These are phyloP conservation scores for Halyomorpha halys DNA, from an alignment of 1,140 invertebrate genomes.

Conservation along the genomic window DNA sequence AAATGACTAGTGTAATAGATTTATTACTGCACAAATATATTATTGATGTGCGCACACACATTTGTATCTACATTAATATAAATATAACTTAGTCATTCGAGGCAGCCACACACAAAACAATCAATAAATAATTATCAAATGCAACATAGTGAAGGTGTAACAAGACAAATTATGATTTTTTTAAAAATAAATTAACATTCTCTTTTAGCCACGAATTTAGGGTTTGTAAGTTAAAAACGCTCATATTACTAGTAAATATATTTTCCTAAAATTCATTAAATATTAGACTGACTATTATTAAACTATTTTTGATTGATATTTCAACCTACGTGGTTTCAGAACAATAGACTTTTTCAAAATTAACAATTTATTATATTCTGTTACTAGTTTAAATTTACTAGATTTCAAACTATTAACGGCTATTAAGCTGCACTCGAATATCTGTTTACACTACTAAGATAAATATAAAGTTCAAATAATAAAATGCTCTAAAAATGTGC, in stretches of 20 bases:
- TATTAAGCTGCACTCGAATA: slow-evolving; percentile 10
- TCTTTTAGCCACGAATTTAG: neutral
- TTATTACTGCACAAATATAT: neutral
- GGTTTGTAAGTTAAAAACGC: neutral
- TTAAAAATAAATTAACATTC: neutral
- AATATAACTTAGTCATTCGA: neutral
- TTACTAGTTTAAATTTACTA: neutral
- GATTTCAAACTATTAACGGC: neutral
- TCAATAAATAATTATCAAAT: neutral
- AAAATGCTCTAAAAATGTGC: neutral
- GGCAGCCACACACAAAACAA: neutral
- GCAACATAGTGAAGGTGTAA: neutral
- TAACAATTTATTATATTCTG: neutral
- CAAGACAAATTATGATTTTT: neutral
- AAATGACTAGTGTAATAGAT: slow-evolving; percentile 5
- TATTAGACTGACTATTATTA: neutral
- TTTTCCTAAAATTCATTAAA: neutral
- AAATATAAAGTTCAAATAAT: neutral
- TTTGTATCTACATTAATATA: neutral
- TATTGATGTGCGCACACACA: no score
- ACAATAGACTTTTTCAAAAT: no score
- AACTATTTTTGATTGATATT: neutral
- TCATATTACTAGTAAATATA: neutral
- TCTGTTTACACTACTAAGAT: neutral
- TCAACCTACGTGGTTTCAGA: neutral